These are phyloP conservation scores for Calcarius ornatus DNA, from an alignment of 2,113 vertebrate species.

Conservation along the genomic window DNA sequence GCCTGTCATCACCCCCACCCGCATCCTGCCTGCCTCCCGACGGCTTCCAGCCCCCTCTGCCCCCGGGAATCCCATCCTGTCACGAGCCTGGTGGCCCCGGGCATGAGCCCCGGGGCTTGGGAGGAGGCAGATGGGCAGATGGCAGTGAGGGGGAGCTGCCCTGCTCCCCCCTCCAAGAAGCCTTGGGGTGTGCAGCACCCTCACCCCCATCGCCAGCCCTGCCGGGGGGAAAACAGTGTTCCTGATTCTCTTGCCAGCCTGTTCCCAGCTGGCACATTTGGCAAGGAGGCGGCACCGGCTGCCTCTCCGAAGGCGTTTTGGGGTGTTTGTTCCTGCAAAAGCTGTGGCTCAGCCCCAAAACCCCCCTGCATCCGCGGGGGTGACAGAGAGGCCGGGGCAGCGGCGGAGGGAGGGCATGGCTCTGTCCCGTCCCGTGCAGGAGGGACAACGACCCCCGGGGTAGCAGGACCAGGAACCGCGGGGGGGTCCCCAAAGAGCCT, in stretches of 20 bases:
- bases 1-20: neutral
- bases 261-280: slow-evolving; percentile 54
- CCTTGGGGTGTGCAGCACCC: neutral
- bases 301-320: neutral
- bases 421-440: neutral
- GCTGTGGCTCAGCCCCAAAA: neutral
- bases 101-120: neutral
- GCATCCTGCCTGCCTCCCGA: neutral
- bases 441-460: neutral
- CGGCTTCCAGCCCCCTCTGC: neutral
- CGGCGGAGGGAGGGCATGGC: neutral
- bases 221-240: neutral
- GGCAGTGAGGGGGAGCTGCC: neutral
- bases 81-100: accelerated
- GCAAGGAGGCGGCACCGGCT: slow-evolving; percentile 28
- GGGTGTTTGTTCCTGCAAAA: slow-evolving; percentile 8
- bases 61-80: neutral
- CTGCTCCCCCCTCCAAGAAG: neutral
- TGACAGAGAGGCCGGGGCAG: neutral
- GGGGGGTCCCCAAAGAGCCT: neutral
- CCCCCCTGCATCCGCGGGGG: neutral
- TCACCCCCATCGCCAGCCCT: neutral
- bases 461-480: accelerated
- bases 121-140: neutral
- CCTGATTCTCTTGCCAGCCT: neutral